Evolutionary conservation across 1,140 invertebrate species (phyloP).

Genomic region (Wasmannia auropunctata): DNA sequence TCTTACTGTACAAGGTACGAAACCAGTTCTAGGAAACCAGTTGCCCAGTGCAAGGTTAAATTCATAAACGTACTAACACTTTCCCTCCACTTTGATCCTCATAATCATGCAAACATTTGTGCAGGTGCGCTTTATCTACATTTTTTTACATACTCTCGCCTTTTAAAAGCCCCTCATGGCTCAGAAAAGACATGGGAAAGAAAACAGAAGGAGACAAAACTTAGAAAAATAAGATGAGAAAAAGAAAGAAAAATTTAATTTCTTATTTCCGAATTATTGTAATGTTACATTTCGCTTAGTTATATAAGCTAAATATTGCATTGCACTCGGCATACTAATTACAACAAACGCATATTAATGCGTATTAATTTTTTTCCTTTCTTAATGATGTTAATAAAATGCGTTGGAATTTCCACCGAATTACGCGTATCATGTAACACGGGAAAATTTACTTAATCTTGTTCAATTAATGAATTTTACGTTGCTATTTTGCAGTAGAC

Average conservation of each 20-base stretch:
- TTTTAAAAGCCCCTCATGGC: neutral
- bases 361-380: neutral
- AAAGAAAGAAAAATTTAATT: neutral
- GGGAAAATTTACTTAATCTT: neutral
- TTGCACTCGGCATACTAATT: neutral
- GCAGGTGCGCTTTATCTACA: neutral
- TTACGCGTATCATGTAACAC: neutral
- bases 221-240: neutral
- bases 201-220: neutral
- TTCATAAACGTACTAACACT: slow-evolving; percentile 16
- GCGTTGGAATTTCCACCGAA: neutral
- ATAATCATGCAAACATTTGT: neutral
- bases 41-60: slow-evolving; percentile 31
- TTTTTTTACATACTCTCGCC: neutral
- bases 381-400: neutral
- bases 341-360: neutral
- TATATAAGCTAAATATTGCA: neutral
- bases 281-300: neutral
- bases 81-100: neutral
- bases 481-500: neutral
- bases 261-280: neutral
- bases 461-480: neutral
- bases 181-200: neutral
- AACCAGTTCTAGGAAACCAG: slow-evolving; percentile 37
- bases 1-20: neutral